phyloP scores from a whole-genome alignment of 2,888 invertebrate species.

The Platycheirus albimanus region DNA sequence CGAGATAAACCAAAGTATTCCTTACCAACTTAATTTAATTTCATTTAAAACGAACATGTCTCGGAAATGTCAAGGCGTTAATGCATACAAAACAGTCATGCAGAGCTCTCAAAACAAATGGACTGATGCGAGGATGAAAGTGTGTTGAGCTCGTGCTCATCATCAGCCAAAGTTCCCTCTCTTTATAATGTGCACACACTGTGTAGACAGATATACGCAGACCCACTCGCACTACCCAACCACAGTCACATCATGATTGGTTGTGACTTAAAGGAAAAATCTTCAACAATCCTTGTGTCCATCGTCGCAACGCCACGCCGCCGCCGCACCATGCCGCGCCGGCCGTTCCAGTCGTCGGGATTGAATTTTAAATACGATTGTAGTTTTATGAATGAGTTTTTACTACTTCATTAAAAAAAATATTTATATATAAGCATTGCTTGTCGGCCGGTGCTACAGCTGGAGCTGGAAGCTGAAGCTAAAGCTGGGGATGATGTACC shows the following conservation, averaged over 20 bases:
- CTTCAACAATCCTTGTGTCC: constrained; percentile 11
- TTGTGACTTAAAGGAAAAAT: constrained; percentile 28
- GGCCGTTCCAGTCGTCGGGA: too few relatives aligned
- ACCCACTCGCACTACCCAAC: not conserved
- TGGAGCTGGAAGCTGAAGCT: too few relatives aligned
- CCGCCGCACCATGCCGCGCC: too few relatives aligned
- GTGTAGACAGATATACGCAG: not conserved
- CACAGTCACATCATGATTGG: constrained; percentile 34
- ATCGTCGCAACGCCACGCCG: too few relatives aligned
- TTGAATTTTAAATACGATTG: constrained; percentile 14
- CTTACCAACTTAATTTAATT: constrained; percentile 13
- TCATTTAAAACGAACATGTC: constrained; percentile 21
- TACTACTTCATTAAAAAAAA: constrained; percentile 83
- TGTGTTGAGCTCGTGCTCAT: constrained; percentile 71
- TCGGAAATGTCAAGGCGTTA: constrained; percentile 42
- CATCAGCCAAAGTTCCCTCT: constrained; percentile 42
- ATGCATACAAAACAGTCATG: constrained; percentile 11
- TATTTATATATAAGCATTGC: constrained; percentile 61
- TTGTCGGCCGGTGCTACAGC: not conserved
- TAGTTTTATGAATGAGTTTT: constrained; percentile 82
- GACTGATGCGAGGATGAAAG: constrained; percentile 43
- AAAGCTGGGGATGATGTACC: constrained; percentile 28
- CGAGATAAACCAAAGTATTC: not conserved
- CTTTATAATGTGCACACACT: not conserved
- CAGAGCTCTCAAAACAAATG: constrained; percentile 41